Evolutionary conservation across 2,113 vertebrate species (phyloP).

Genomic region (Paracanthobrama guichenoti): DNA sequence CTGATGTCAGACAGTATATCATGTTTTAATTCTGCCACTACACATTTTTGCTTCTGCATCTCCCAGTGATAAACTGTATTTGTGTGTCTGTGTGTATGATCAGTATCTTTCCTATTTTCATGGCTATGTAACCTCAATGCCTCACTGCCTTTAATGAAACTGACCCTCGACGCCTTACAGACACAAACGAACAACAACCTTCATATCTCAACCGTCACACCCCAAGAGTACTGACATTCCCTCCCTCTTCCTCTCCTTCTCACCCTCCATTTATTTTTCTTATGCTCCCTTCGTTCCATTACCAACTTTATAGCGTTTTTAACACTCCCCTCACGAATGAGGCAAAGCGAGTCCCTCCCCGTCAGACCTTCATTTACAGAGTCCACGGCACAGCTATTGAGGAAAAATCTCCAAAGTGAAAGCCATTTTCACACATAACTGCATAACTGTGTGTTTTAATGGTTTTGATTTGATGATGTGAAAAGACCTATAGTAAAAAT

Average conservation of each 20-base stretch:
- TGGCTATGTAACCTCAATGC: conserved; percentile 27
- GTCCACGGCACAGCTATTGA: not conserved
- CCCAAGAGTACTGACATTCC: not conserved
- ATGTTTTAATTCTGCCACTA: not conserved
- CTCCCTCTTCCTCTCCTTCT: conserved; percentile 4
- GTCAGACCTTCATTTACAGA: conserved; percentile 14
- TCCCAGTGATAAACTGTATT: not conserved
- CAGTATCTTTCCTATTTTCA: conserved; percentile 15
- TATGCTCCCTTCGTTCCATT: conserved; percentile 26
- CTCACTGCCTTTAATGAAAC: conserved; percentile 42
- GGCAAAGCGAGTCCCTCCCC: not conserved
- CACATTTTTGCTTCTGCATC: not conserved
- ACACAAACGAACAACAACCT: conserved; percentile 2
- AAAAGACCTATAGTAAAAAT: not conserved
- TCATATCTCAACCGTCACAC: conserved; percentile 28
- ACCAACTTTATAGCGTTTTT: conserved; percentile 37
- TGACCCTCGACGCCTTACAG: not conserved
- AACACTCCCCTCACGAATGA: conserved; percentile 32
- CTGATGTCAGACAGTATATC: not conserved
- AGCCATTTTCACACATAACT: conserved; percentile 2
- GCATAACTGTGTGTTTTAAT: not conserved
- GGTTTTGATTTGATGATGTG: not conserved
- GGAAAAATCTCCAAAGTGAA: not conserved
- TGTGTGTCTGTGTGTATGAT: conserved; percentile 24
- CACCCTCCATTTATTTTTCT: not conserved